Conservation (phyloP, 2,797 vertebrate genomes). For the Phaenicophaeus curvirostris region DNA sequence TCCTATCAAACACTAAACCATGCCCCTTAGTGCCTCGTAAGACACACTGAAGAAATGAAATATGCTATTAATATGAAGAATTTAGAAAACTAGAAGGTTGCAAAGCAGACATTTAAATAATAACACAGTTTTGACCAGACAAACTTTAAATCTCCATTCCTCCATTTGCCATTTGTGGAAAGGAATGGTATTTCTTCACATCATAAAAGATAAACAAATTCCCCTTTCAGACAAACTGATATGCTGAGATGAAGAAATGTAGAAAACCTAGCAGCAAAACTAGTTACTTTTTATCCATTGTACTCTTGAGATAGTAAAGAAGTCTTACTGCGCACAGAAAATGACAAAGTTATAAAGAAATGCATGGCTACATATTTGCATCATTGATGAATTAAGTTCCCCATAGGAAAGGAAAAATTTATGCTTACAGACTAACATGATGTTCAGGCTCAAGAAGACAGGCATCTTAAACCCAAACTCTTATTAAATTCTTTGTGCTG, state of each 20-base stretch:
- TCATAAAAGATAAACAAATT: neutral
- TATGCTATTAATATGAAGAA: neutral
- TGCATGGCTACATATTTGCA: neutral
- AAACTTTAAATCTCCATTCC: neutral
- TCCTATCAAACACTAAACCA: no score
- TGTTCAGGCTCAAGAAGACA: neutral
- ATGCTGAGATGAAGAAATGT: neutral
- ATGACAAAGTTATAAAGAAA: neutral
- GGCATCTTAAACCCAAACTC: neutral
- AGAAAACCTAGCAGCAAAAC: neutral
- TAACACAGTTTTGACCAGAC: neutral
- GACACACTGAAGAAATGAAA: neutral
- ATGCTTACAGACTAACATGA: neutral
- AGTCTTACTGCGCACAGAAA: neutral
- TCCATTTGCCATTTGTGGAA: neutral
- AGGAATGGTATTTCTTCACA: neutral
- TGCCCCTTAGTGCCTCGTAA: no score
- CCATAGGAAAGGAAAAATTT: neutral
- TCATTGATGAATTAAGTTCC: neutral
- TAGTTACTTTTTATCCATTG: neutral
- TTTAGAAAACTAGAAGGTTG: neutral
- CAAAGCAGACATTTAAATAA: neutral
- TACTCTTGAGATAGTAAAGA: neutral
- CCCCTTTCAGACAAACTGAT: neutral
- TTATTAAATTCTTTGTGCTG: neutral